These are phyloP conservation scores for Chrosomus eos DNA, from an alignment of 2,797 vertebrate genomes.

Conservation along the genomic window DNA sequence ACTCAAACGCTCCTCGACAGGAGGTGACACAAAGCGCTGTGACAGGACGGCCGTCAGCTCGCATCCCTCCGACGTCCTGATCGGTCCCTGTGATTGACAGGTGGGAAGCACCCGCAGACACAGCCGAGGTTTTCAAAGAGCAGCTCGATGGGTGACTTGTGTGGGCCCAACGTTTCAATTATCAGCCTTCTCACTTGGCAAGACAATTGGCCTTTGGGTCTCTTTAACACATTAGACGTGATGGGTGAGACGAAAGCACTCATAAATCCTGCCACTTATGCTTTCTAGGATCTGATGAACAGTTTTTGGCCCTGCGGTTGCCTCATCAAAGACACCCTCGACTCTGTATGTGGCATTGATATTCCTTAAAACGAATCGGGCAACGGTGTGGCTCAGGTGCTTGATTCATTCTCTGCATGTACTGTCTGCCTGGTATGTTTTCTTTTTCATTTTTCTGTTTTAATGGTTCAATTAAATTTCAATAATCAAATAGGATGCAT, in stretches of 20 bases:
- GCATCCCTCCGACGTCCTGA: slow-evolving; percentile 32
- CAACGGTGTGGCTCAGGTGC: background rate
- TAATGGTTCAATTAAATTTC: background rate
- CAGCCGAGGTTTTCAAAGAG: slow-evolving; percentile 43
- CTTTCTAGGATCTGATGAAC: slow-evolving; percentile 23
- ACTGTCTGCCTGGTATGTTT: background rate
- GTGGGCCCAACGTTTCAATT: slow-evolving; percentile 57
- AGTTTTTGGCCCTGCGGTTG: slow-evolving; percentile 1
- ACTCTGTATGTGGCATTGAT: slow-evolving; percentile 20
- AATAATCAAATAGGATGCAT: background rate
- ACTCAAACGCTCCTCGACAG: slow-evolving; percentile 15
- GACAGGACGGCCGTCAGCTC: slow-evolving; percentile 45
- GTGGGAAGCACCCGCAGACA: slow-evolving; percentile 47
- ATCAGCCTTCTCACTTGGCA: slow-evolving; percentile 42
- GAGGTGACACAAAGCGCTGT: slow-evolving; percentile 42
- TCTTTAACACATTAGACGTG: slow-evolving; percentile 48
- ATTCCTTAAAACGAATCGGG: slow-evolving; percentile 29
- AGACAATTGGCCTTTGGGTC: slow-evolving; percentile 52
- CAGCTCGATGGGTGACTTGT: slow-evolving; percentile 11
- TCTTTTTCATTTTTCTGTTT: rapidly evolving
- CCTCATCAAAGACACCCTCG: slow-evolving; percentile 44
- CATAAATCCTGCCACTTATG: slow-evolving; percentile 33
- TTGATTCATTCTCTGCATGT: slow-evolving; percentile 24
- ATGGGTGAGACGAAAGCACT: slow-evolving; percentile 44
- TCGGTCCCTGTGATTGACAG: slow-evolving; percentile 53